phyloP scores from a whole-genome alignment of 92 coral and sea anemone genomes.

The Metridium senile region DNA sequence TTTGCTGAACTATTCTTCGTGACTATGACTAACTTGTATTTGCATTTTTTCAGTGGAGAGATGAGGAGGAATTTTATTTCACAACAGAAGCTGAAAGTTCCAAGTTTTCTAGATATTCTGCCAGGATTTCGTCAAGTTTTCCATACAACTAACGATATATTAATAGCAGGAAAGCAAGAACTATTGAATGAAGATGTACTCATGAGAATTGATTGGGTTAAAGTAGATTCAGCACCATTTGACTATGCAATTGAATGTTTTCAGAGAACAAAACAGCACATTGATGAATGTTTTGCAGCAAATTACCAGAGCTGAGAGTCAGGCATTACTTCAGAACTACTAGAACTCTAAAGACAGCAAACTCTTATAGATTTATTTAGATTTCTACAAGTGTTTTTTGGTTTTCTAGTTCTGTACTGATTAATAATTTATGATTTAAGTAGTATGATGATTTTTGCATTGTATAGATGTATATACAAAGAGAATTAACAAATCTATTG shows the following conservation, averaged over 20 bases:
- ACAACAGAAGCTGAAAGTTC: slow-evolving; percentile 32
- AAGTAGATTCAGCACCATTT: slow-evolving; percentile 26
- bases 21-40: slow-evolving; percentile 7
- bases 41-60: not conserved
- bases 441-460: too few species aligned
- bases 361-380: too few species aligned
- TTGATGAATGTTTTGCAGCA: slow-evolving; percentile 29
- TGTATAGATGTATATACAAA: too few species aligned
- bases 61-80: slow-evolving; percentile 25
- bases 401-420: too few species aligned
- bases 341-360: too few species aligned
- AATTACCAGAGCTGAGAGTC: too few species aligned
- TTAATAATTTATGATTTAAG: too few species aligned
- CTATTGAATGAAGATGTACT: not conserved
- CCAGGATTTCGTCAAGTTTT: slow-evolving; percentile 32
- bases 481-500: too few species aligned
- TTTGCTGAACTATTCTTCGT: slow-evolving; percentile 20
- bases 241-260: slow-evolving; percentile 15
- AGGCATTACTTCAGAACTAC: too few species aligned
- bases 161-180: not conserved
- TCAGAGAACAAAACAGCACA: slow-evolving; percentile 16
- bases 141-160: slow-evolving; percentile 19
- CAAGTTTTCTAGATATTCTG: slow-evolving; percentile 17
- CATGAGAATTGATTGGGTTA: not conserved
- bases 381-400: too few species aligned